These are phyloP conservation scores for Marcusenius ussheri DNA, from an alignment of 2,113 vertebrate genomes.

Conservation along the genomic window DNA sequence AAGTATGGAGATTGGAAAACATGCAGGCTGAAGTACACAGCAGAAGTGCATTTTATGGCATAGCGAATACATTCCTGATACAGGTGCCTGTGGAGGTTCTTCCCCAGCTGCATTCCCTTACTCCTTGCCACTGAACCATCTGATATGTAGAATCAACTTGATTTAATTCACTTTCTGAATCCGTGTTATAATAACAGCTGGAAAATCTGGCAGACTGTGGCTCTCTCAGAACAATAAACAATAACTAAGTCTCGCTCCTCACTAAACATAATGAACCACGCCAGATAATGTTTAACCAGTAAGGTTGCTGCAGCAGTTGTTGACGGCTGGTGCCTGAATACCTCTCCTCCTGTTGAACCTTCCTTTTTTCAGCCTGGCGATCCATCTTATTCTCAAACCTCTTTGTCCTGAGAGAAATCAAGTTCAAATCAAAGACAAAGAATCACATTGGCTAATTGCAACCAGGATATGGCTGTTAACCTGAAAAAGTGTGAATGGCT, in stretches of 20 bases:
- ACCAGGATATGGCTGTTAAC: not conserved
- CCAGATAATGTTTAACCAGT: not conserved
- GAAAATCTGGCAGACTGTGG: not conserved
- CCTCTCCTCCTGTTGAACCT: conserved; percentile 80
- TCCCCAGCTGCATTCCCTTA: not conserved
- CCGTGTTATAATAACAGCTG: not conserved
- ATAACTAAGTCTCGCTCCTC: not conserved
- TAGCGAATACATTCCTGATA: not conserved
- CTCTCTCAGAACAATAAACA: not conserved
- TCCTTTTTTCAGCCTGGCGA: conserved; percentile 61
- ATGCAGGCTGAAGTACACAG: not conserved
- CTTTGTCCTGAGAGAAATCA: conserved; percentile 33
- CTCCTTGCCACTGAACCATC: not conserved
- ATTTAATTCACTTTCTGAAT: not conserved
- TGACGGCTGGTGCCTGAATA: not conserved
- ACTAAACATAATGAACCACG: not conserved
- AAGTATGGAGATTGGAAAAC: not conserved
- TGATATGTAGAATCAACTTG: not conserved
- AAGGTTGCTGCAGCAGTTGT: not conserved
- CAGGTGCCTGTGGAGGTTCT: not conserved
- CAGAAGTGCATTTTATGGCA: not conserved
- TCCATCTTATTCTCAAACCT: conserved; percentile 63
- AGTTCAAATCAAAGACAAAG: not conserved
- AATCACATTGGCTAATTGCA: not conserved
- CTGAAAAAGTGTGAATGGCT: not conserved